phyloP scores from a whole-genome alignment of 2,113 vertebrate species.

The Eleginops maclovinus region DNA sequence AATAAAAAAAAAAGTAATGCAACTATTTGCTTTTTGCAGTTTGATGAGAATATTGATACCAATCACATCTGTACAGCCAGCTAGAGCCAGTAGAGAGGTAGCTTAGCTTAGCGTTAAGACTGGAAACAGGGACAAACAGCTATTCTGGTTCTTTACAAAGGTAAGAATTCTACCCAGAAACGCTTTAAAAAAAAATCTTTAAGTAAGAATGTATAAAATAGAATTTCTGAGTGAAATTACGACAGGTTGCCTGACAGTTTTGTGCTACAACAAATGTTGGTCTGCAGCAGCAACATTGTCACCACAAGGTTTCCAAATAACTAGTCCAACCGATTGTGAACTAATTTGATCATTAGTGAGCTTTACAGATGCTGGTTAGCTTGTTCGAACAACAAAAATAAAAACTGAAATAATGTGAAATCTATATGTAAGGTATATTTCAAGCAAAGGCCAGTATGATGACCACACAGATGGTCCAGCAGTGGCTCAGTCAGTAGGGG shows the following conservation, averaged over 20 bases:
- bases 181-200: not conserved
- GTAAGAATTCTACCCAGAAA: not conserved
- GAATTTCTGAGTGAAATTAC: not conserved
- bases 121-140: not conserved
- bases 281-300: not conserved
- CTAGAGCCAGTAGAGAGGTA: not conserved
- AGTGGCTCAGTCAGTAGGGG: too few relatives aligned
- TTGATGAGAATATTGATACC: not conserved
- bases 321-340: not conserved
- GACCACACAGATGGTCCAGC: too few relatives aligned
- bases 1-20: not conserved
- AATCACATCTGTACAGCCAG: not conserved
- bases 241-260: not conserved
- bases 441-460: not conserved
- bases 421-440: not conserved
- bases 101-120: not conserved
- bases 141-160: not conserved
- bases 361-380: not conserved
- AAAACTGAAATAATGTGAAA: not conserved
- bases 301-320: not conserved
- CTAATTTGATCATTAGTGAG: slow-evolving; percentile 6
- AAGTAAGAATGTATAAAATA: not conserved
- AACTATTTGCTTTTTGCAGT: not conserved
- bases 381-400: not conserved
- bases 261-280: not conserved